Percentiles rank a stretch among this genome's conserved stretches.
Conservation (phyloP, 2,113 vertebrate genomes). For the Centropus unirufus region DNA sequence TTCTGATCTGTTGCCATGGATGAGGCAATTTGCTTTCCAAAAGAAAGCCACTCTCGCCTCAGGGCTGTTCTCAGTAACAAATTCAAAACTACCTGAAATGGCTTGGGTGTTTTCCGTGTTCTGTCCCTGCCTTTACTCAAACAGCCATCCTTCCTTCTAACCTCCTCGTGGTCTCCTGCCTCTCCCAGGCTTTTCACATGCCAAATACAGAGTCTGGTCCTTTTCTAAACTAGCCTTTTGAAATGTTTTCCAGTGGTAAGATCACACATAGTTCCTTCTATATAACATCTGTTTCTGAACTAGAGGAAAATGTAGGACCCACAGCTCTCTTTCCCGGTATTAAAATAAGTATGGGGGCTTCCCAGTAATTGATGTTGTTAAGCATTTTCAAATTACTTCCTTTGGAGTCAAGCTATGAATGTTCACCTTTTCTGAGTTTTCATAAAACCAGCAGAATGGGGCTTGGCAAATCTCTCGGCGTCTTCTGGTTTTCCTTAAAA, state of each 20-base stretch:
- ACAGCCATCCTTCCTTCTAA: not conserved
- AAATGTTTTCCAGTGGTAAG: not conserved
- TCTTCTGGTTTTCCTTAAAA: not conserved
- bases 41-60: not conserved
- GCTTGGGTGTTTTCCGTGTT: not conserved
- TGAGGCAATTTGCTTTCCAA: accelerated
- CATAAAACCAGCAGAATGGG: not conserved
- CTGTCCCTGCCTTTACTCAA: not conserved
- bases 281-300: not conserved
- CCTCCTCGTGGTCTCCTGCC: not conserved
- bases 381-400: not conserved
- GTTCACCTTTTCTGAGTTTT: not conserved
- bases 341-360: not conserved
- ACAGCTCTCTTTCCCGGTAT: not conserved
- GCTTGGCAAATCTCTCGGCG: not conserved
- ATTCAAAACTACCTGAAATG: not conserved
- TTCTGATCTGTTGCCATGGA: not conserved
- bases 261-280: not conserved
- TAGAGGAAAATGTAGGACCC: not conserved
- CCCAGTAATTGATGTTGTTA: not conserved
- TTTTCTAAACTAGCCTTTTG: not conserved
- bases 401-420: not conserved
- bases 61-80: not conserved
- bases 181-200: not conserved
- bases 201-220: not conserved